phyloP scores from a whole-genome alignment of 2,888 invertebrate genomes.

The Venusia cambrica region DNA sequence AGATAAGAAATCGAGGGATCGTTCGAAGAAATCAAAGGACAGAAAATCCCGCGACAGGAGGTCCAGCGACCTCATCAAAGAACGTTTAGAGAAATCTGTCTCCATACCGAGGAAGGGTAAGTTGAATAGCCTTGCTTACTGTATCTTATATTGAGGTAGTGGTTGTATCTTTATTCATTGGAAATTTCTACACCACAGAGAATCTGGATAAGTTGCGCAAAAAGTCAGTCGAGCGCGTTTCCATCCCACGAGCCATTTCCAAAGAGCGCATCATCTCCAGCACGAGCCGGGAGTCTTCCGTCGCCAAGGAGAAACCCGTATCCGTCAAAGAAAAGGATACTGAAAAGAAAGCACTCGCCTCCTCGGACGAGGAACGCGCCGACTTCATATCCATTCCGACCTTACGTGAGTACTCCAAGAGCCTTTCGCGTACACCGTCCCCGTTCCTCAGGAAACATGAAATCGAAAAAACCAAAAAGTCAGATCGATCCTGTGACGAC shows the following conservation, averaged over 20 bases:
- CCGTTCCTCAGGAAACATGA: conserved; percentile 89
- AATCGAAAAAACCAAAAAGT: conserved; percentile 71
- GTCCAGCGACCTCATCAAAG: conserved; percentile 70
- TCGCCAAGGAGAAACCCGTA: conserved; percentile 58
- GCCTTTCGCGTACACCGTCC: conserved; percentile 92
- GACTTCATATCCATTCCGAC: conserved; percentile 64
- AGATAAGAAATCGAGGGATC: conserved; percentile 72
- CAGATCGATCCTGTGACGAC: conserved; percentile 66
- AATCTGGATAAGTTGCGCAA: conserved; percentile 60
- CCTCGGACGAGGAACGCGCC: conserved; percentile 68
- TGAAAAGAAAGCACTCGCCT: conserved; percentile 53
- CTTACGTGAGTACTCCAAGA: conserved; percentile 83
- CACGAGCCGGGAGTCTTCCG: conserved; percentile 72
- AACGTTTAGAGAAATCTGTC: conserved; percentile 71
- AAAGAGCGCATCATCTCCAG: conserved; percentile 69
- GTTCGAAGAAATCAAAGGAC: conserved; percentile 62
- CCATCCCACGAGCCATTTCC: conserved; percentile 51
- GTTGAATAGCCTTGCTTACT: no score
- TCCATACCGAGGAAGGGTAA: conserved; percentile 72
- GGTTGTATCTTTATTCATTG: no score
- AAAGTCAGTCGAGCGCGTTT: conserved; percentile 61
- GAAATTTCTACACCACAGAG: conserved; percentile 44
- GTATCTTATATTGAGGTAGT: no score
- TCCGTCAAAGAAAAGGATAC: conserved; percentile 48
- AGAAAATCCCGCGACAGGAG: conserved; percentile 74